A percentile compares a stretch with the other conserved stretches of the same genome.
Evolutionary conservation across 2,797 vertebrate genomes (phyloP).

Genomic region (Pangasius macronema): DNA sequence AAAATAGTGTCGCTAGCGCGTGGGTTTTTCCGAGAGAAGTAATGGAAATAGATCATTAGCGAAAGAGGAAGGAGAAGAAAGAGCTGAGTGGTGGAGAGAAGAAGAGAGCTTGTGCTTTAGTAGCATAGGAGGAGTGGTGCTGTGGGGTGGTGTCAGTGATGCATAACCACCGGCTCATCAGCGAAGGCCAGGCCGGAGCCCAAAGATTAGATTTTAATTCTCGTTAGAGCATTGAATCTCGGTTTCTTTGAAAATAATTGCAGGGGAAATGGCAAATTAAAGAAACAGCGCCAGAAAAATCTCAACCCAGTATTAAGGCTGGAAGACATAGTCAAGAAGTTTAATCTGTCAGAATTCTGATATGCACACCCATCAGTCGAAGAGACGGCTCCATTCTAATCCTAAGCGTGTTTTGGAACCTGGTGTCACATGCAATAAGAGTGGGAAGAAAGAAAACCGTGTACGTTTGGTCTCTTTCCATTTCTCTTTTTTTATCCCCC

Average conservation of each 20-base stretch:
- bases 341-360: conserved; percentile 16
- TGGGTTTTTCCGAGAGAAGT: not conserved
- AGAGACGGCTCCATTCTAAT: conserved; percentile 26
- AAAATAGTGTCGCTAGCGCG: not conserved
- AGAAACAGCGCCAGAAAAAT: conserved; percentile 21
- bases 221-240: conserved; percentile 37
- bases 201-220: conserved; percentile 52
- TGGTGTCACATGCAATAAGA: conserved; percentile 42
- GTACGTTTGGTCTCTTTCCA: conserved; percentile 35
- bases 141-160: conserved; percentile 43
- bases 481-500: not conserved
- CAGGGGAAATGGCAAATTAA: conserved; percentile 32
- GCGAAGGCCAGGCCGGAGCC: conserved; percentile 43
- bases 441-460: conserved; percentile 41
- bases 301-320: conserved; percentile 43
- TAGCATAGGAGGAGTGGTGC: not conserved
- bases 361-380: conserved; percentile 23
- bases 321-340: conserved; percentile 16
- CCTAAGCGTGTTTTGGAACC: conserved; percentile 38
- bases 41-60: conserved; percentile 38
- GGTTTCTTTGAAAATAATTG: conserved; percentile 55
- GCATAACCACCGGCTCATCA: conserved; percentile 48
- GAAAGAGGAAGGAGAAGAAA: not conserved
- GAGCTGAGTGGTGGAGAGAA: not conserved
- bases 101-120: not conserved